Evolutionary conservation across 2,888 invertebrate species (phyloP), one percentile per base, ranked within the genome.

Genomic region (Caenorhabditis doughertyi): DNA sequence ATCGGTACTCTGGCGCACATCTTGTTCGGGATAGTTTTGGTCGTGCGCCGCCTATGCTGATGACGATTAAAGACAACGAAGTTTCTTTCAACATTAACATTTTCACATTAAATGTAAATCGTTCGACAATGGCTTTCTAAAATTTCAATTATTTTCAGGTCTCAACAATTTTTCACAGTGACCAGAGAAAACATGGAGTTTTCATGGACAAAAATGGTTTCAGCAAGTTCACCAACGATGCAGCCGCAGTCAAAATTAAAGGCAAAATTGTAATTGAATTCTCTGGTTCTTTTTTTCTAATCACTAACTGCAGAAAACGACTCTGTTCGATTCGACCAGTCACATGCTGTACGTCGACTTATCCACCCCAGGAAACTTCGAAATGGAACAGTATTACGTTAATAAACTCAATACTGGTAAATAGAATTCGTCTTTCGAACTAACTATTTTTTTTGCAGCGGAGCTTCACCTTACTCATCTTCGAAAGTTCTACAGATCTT

Each of bases 21-120:
- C 62, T 80, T 5, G 21, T 80, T 16, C 67, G 73, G 21, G 80
- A 80, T 55, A 39, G 39, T 3, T n/a, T 44, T 4, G 68, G 49
- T 16, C 42, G 23, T 2, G 0, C 21, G 16, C 53, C 73, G 4
- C 80, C 80, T 8, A 55, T 47, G 39, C 29, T 73, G 2, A 53
- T 60, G 55, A 13, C 32, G 9, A 25, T 80, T 13, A 53, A n/a
- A 32, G 47, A 67, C 35, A 32, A 53, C 8, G 13, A 13, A 0
- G 9, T 11, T 16, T 23, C 21, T 1, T 42, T 60, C 60, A 42
- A 23, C 8, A 1, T 60, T 16, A 42, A 60, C 25, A 60, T 25
- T 7, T 42, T 60, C 13, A n/a, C n/a, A 25, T n/a, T 56, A 4
- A 49, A 23, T 18, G 32, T 72, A 16, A 35, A 29, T 11, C 9